These are phyloP conservation scores for Aleadryas rufinucha DNA, from an alignment of 2,113 vertebrate species.

Conservation along the genomic window DNA sequence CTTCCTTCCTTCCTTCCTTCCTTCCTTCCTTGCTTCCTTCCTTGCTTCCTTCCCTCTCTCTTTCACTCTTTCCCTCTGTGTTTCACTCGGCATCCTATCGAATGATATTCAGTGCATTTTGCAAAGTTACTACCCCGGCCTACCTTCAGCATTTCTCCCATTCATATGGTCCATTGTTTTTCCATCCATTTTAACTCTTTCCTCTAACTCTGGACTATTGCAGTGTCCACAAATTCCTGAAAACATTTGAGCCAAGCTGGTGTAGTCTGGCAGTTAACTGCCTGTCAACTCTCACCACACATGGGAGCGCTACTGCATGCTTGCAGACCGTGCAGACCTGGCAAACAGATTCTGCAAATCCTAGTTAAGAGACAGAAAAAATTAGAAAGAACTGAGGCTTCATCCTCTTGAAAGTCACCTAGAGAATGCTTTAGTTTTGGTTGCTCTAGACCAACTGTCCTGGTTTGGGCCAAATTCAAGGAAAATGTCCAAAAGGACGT, in stretches of 20 bases:
- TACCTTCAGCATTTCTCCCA: not conserved
- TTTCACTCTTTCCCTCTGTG: not conserved
- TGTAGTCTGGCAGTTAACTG: not conserved
- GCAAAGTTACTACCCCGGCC: not conserved
- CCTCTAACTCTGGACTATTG: not conserved
- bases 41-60: accelerated
- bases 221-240: not conserved
- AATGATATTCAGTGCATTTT: not conserved
- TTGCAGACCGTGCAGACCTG: not conserved
- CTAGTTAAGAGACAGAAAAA: not conserved
- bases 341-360: not conserved
- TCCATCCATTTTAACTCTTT: not conserved
- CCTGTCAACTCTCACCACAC: not conserved
- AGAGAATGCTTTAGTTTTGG: not conserved
- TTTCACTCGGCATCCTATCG: not conserved
- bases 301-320: accelerated
- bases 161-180: not conserved
- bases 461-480: too few relatives aligned
- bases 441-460: not conserved
- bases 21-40: too few relatives aligned
- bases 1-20: too few relatives aligned
- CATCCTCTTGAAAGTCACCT: not conserved
- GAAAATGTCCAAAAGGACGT: too few relatives aligned
- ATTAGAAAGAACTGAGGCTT: not conserved
- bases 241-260: not conserved